Conservation (phyloP, 2,888 invertebrate genomes). For the Coronaproctus castanopsis region DNA sequence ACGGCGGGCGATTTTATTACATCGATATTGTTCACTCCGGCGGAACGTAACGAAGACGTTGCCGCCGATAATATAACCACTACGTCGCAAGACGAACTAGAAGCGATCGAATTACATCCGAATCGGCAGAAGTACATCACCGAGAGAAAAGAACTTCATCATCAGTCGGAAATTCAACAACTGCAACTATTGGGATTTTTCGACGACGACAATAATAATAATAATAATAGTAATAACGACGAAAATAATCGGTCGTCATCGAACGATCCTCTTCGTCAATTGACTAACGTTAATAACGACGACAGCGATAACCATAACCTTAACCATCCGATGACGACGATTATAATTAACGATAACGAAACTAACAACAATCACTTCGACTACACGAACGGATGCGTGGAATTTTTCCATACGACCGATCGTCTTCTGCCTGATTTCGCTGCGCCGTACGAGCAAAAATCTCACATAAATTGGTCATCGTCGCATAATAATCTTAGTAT, state of each 20-base stretch:
- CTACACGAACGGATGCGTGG: slow-evolving; percentile 1
- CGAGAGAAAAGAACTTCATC: too few species aligned
- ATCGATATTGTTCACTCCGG: slow-evolving; percentile 9
- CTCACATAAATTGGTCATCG: slow-evolving; percentile 12
- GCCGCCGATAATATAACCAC: neutral
- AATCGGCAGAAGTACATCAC: too few species aligned
- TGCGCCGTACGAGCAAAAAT: slow-evolving; percentile 8
- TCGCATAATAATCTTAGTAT: too few species aligned
- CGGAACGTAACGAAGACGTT: neutral
- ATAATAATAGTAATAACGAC: too few species aligned
- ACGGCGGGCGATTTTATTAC: slow-evolving; percentile 11
- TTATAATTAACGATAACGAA: slow-evolving; percentile 3
- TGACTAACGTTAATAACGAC: too few species aligned
- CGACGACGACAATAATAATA: slow-evolving; percentile 6
- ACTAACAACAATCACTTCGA: slow-evolving; percentile 8
- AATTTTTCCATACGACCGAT: slow-evolving; percentile 1
- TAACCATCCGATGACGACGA: slow-evolving; percentile 10
- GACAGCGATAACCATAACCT: too few species aligned
- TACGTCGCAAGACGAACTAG: neutral
- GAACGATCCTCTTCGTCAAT: too few species aligned
- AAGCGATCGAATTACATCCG: too few species aligned
- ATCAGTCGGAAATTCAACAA: slow-evolving; percentile 3
- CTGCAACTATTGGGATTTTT: slow-evolving; percentile 11
- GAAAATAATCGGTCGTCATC: too few species aligned
- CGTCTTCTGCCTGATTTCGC: slow-evolving; percentile 1